A percentile compares a stretch with the other conserved stretches of the same genome.
Evolutionary conservation across 1,140 invertebrate species (phyloP).

Genomic region (Magallana angulata): DNA sequence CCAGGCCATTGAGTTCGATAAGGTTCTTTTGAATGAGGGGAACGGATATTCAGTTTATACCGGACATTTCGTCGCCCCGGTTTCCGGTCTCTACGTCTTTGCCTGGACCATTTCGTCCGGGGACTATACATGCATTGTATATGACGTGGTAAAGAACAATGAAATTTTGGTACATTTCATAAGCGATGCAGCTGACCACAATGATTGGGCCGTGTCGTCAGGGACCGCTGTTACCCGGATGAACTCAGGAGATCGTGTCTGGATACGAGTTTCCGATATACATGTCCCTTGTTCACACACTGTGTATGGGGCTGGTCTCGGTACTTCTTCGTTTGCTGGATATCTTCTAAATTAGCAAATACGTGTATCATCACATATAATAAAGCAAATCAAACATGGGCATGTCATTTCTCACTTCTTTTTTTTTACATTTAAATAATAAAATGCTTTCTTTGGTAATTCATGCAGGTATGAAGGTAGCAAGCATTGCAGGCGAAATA

Average conservation of each 20-base stretch:
- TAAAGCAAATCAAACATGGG: neutral
- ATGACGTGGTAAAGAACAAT: constrained; percentile 31
- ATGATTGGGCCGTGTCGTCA: constrained; percentile 20
- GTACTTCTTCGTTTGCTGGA: neutral
- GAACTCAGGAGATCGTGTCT: neutral
- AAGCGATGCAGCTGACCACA: constrained; percentile 31
- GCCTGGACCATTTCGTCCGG: constrained; percentile 18
- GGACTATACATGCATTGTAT: neutral
- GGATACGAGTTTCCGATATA: constrained; percentile 18
- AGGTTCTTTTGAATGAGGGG: constrained; percentile 20
- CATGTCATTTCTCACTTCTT: neutral
- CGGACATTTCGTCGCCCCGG: constrained; percentile 38
- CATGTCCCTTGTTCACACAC: neutral
- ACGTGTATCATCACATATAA: neutral
- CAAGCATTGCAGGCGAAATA: no score
- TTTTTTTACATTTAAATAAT: no score
- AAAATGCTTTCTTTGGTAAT: no score
- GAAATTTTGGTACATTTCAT: constrained; percentile 13
- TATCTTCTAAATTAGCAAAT: neutral
- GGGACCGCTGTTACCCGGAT: neutral
- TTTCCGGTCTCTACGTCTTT: constrained; percentile 36
- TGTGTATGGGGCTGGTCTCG: neutral
- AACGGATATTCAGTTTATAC: constrained; percentile 9
- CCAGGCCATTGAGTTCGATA: constrained; percentile 14
- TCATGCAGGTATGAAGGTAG: no score